These are phyloP conservation scores for Alviniconcha marisindica DNA, from an alignment of 1,140 invertebrate genomes.

Conservation along the genomic window DNA sequence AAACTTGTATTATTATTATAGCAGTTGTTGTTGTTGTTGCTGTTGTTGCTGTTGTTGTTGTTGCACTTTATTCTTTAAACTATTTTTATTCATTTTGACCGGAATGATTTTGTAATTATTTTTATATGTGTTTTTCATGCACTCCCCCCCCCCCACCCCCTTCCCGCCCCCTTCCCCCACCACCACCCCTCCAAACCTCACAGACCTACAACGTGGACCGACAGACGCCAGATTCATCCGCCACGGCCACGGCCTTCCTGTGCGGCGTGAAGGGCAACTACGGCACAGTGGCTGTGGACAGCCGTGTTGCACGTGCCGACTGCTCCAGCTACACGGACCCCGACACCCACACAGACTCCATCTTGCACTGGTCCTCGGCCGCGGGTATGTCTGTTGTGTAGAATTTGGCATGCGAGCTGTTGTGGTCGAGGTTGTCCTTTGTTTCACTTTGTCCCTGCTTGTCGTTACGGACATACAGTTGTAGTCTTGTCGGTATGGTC, in stretches of 20 bases:
- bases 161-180: too few relatives aligned
- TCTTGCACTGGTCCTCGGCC: not conserved
- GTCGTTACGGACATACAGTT: not conserved
- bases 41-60: too few relatives aligned
- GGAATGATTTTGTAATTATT: too few relatives aligned
- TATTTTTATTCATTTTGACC: too few relatives aligned
- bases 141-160: too few relatives aligned
- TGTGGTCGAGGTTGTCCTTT: not conserved
- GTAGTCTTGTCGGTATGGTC: not conserved
- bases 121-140: too few relatives aligned
- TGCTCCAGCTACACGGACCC: not conserved
- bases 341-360: not conserved
- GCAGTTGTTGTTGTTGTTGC: too few relatives aligned
- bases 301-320: slow-evolving; percentile 42
- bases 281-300: slow-evolving; percentile 87
- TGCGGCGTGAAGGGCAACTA: slow-evolving; percentile 91
- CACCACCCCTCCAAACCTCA: too few relatives aligned
- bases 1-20: not conserved
- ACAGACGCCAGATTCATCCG: slow-evolving; percentile 92
- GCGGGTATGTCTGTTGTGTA: not conserved
- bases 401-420: not conserved
- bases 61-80: too few relatives aligned
- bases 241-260: slow-evolving; percentile 91
- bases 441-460: not conserved
- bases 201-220: slow-evolving; percentile 93